Evolutionary conservation across 1,140 invertebrate genomes (phyloP).

Genomic region (Bombyx mandarina): DNA sequence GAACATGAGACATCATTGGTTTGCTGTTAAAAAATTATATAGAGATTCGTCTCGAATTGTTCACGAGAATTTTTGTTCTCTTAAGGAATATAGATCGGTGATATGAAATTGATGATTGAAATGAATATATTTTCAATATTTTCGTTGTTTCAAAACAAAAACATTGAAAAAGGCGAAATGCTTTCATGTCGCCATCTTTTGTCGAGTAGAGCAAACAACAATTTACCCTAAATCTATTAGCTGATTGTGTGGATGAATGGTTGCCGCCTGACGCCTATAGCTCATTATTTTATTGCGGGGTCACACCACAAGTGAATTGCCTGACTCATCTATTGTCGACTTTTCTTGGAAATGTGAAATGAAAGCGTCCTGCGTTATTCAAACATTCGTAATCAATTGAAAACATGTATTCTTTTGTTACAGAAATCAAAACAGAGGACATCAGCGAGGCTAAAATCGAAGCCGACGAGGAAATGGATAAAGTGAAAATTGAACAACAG

Average conservation of each 20-base stretch:
- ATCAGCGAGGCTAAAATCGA: constrained; percentile 60
- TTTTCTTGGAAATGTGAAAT: constrained; percentile 64
- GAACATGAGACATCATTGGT: too few species aligned
- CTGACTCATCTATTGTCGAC: constrained; percentile 62
- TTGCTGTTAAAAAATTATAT: too few species aligned
- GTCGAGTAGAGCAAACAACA: constrained; percentile 16
- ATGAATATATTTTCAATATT: too few species aligned
- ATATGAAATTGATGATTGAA: too few species aligned
- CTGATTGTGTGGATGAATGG: constrained; percentile 28
- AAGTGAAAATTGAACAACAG: constrained; percentile 40
- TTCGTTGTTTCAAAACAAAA: too few species aligned
- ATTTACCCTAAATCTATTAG: constrained; percentile 40
- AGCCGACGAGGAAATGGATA: constrained; percentile 37
- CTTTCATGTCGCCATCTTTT: constrained; percentile 21
- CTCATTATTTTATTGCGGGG: constrained; percentile 43
- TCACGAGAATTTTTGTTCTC: too few species aligned
- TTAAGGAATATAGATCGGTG: too few species aligned
- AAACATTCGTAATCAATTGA: constrained; percentile 56
- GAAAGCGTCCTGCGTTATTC: constrained; percentile 54
- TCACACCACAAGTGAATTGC: constrained; percentile 38
- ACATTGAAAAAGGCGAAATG: background rate
- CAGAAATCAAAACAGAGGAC: constrained; percentile 65
- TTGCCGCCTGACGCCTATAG: constrained; percentile 35
- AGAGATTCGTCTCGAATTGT: too few species aligned
- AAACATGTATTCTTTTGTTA: constrained; percentile 53